Base-by-base conservation (phyloP, 2,113 vertebrate species). In the Glaucidium brasilianum region DNA sequence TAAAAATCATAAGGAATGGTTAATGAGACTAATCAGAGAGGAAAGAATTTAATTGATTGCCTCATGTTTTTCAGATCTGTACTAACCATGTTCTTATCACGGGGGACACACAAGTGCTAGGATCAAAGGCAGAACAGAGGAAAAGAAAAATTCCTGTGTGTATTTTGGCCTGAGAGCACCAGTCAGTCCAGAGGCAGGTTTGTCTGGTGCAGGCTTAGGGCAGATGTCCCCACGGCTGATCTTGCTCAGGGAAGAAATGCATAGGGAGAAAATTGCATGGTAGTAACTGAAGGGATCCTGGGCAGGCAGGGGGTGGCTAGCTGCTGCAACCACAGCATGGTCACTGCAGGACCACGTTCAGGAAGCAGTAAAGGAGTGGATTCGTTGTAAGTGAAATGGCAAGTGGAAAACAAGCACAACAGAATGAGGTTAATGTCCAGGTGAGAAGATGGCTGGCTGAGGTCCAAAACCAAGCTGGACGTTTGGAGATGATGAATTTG, bases 191-290 rank as follows among this genome's bases (percentile, higher is more conserved):
- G 49, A 72, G 41, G 19, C 25, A 59, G 26, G 19, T 3, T 77
- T 49, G 11, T 53, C 32, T 53, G 76, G 26, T 73, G 19, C 27
- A 76, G 78, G 23, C 26, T 85, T 27, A 37, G 30, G 35, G 25
- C 35, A 43, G 12, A 7, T 2, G 1, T 79, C 66, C 14, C 47
- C 20, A 23, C 2, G 7, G 37, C 55, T 79, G 56, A 20, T 56
- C 32, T 86, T 77, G 35, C 12, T 73, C 27, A 58, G 17, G 39
- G 25, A 49, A 64, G 58, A 88, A 92, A 60, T 0, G 5, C 3
- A 0, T 15, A 1, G 2, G 34, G 37, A 58, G 37, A 62, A 73
- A 58, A 37, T 25, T 35, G 25, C 25, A 13, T 0, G 1, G 20
- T 13, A 41, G 20, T 39, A 58, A 59, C 5, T 2, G 2, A 53